Conservation (phyloP, 2,113 vertebrate species). For the Gymnogyps californianus region DNA sequence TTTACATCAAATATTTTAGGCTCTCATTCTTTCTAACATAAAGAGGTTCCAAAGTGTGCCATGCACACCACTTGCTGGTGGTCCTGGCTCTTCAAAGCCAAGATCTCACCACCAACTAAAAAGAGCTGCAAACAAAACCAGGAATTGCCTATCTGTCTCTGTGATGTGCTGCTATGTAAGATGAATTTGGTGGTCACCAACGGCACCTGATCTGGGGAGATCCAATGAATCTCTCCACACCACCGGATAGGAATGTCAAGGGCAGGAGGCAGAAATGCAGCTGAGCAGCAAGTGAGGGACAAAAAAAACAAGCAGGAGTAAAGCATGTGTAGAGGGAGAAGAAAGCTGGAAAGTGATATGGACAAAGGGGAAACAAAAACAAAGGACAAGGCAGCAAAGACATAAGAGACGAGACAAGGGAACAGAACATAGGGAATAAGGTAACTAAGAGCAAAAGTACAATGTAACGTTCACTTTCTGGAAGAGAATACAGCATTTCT, state of each 20-base stretch:
- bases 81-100: background rate
- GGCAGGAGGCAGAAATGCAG: background rate
- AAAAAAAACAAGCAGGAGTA: background rate
- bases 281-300: background rate
- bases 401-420: background rate
- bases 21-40: background rate
- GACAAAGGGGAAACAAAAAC: background rate
- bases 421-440: background rate
- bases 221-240: background rate
- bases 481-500: background rate
- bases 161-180: background rate
- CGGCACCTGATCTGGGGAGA: background rate
- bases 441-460: background rate
- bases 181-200: background rate
- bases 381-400: background rate
- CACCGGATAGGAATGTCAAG: accelerated
- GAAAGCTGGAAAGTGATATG: background rate
- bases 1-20: background rate
- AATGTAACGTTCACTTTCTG: background rate
- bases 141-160: background rate
- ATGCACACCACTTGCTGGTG: background rate
- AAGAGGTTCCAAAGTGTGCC: background rate
- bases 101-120: background rate
- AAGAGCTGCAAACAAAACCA: background rate
- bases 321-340: background rate